Conservation (phyloP, 2,113 vertebrate genomes). For the Anguilla japonica region DNA sequence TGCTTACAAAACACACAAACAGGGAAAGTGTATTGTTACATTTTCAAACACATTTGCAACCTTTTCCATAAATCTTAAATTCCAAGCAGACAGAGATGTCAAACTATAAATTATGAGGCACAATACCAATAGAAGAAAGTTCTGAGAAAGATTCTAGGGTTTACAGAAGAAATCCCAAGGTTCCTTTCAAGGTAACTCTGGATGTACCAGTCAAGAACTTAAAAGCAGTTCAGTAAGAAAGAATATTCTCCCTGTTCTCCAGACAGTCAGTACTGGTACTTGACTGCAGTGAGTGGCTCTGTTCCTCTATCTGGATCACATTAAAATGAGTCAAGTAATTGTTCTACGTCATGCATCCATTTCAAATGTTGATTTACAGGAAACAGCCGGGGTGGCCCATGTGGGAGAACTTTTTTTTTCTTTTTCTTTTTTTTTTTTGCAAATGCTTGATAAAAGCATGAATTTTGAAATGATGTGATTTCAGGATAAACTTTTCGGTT, state of each 20-base stretch:
- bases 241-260: background rate
- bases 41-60: background rate
- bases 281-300: background rate
- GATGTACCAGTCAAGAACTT: background rate
- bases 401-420: conserved; percentile 33
- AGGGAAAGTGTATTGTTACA: background rate
- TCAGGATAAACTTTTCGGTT: conserved; percentile 26
- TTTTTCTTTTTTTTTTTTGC: conserved; percentile 16
- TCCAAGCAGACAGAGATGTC: background rate
- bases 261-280: background rate
- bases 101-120: background rate
- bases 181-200: background rate
- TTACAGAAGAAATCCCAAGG: background rate
- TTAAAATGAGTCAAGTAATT: conserved; percentile 33
- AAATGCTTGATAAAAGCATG: conserved; percentile 27
- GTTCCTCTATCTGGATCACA: conserved; percentile 26
- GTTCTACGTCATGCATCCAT: conserved; percentile 13
- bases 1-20: background rate
- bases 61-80: background rate
- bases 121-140: background rate
- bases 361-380: conserved; percentile 30
- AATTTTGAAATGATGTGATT: conserved; percentile 26
- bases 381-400: conserved; percentile 38
- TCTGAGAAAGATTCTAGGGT: too few relatives aligned
- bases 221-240: background rate